phyloP scores from a whole-genome alignment of 2,797 vertebrate species.

The Cossypha polioptera region DNA sequence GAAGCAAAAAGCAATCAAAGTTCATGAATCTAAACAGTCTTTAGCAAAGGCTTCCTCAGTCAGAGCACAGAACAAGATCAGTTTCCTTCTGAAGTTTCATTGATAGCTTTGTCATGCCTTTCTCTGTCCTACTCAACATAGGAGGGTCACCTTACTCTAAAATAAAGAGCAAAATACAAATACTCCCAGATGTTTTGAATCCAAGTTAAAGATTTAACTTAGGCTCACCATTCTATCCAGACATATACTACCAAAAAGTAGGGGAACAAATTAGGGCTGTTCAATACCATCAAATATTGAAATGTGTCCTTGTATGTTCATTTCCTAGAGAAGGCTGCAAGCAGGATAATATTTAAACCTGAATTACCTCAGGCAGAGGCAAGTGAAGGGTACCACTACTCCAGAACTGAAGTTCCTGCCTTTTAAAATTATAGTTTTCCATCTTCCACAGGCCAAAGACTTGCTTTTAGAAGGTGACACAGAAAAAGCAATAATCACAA shows the following conservation, averaged over 20 bases:
- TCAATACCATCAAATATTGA: neutral
- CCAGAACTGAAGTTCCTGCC: neutral
- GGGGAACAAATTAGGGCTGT: neutral
- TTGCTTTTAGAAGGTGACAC: neutral
- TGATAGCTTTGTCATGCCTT: neutral
- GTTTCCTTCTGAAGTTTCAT: neutral
- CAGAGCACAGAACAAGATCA: neutral
- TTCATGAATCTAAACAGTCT: neutral
- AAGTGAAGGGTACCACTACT: neutral
- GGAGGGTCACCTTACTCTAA: neutral
- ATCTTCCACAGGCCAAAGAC: neutral
- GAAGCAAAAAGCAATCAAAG: neutral
- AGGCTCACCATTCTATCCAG: neutral
- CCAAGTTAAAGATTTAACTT: neutral
- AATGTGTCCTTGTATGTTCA: neutral
- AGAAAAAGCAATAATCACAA: neutral
- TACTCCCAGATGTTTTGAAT: neutral
- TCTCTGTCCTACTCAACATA: neutral
- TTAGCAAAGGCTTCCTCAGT: neutral
- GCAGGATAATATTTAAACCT: neutral
- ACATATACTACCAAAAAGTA: neutral
- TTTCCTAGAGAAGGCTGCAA: neutral
- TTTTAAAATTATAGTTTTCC: neutral
- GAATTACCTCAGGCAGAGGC: neutral
- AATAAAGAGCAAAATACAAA: neutral